Percentiles rank a stretch among this genome's conserved stretches.
Conservation (phyloP, 2,113 vertebrate genomes). For the Xenotilapia leptura region DNA sequence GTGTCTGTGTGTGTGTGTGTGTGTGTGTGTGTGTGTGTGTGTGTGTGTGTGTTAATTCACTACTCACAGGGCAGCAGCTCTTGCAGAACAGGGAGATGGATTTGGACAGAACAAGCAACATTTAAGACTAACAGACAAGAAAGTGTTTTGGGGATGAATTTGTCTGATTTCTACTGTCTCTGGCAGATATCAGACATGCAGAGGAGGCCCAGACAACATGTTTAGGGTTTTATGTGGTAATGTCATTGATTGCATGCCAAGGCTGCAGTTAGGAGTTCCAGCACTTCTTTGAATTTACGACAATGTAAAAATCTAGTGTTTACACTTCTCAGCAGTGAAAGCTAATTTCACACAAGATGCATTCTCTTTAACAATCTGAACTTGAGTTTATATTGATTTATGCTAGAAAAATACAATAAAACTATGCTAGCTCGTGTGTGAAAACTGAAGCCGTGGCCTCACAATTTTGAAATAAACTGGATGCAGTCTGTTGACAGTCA, state of each 20-base stretch:
- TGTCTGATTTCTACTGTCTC: neutral
- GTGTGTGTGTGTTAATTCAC: neutral
- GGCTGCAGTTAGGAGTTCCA: neutral
- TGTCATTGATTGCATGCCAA: slow-evolving; percentile 6
- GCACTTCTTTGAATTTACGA: neutral
- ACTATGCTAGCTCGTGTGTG: neutral
- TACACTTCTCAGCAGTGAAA: neutral
- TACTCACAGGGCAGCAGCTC: slow-evolving; percentile 5
- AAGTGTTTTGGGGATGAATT: neutral
- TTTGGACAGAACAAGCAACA: neutral
- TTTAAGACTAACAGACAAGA: slow-evolving; percentile 1
- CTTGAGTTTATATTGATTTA: neutral
- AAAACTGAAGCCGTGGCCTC: neutral
- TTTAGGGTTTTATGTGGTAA: slow-evolving; percentile 15
- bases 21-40: slow-evolving; percentile 18
- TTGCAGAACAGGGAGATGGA: neutral
- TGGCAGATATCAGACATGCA: neutral
- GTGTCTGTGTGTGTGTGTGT: too few relatives aligned
- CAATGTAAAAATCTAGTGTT: neutral
- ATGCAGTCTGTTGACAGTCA: neutral
- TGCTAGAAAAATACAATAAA: neutral
- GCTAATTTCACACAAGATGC: neutral
- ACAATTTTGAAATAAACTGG: neutral
- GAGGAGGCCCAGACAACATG: slow-evolving; percentile 8
- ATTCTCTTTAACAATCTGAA: neutral